Conservation (phyloP, 2,888 invertebrate genomes). For the Creontiades dilutus region DNA sequence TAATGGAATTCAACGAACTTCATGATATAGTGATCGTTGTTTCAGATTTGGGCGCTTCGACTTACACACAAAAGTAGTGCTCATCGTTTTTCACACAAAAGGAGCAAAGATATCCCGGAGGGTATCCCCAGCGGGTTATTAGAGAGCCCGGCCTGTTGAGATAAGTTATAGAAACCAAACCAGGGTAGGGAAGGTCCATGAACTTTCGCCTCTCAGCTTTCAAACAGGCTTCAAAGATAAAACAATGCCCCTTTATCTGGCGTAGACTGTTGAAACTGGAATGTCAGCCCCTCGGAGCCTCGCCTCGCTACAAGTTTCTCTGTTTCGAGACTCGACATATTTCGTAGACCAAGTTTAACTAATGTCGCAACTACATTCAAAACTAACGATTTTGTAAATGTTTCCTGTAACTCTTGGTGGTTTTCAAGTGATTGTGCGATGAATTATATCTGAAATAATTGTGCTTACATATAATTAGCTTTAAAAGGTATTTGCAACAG, state of each 20-base stretch:
- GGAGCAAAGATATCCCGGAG: neutral
- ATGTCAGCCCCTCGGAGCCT: slow-evolving; percentile 62
- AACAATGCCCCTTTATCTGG: slow-evolving; percentile 70
- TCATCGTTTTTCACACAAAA: neutral
- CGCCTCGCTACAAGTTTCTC: slow-evolving; percentile 18
- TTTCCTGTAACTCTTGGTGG: no score
- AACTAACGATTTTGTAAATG: no score
- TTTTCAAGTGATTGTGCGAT: no score
- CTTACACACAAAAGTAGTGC: no score
- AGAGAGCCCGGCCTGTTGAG: neutral
- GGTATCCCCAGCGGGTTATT: neutral
- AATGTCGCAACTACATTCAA: no score
- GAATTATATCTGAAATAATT: no score
- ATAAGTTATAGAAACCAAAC: slow-evolving; percentile 46
- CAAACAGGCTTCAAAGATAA: slow-evolving; percentile 60
- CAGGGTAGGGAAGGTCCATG: slow-evolving; percentile 66
- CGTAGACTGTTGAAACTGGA: slow-evolving; percentile 53
- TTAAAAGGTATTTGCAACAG: no score
- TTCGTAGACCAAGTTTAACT: neutral
- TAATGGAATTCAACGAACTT: no score
- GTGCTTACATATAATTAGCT: no score
- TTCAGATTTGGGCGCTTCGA: no score
- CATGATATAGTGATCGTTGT: no score
- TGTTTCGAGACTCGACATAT: neutral
- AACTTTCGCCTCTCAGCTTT: slow-evolving; percentile 71